These are phyloP conservation scores for Drosophila dives DNA, from an alignment of 2,888 invertebrate species.

Conservation along the genomic window DNA sequence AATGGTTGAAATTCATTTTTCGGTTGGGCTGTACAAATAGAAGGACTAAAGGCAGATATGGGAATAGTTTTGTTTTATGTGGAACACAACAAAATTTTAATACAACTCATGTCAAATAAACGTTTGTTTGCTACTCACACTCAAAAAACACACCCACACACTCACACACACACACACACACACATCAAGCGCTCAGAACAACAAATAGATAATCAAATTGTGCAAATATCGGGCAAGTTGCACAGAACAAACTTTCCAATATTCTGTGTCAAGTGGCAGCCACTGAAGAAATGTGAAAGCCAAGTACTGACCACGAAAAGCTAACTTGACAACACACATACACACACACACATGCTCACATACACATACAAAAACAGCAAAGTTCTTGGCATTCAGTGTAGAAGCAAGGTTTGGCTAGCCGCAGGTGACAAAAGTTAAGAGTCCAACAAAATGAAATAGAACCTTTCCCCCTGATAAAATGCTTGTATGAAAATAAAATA, in stretches of 20 bases:
- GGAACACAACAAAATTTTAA: conserved; percentile 41
- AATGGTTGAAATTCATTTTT: conserved; percentile 54
- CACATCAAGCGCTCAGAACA: conserved; percentile 16
- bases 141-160: neutral
- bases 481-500: neutral
- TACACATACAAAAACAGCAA: conserved; percentile 4
- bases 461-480: conserved; percentile 16
- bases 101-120: conserved; percentile 58
- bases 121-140: conserved; percentile 41
- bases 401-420: conserved; percentile 53
- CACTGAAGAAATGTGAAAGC: conserved; percentile 26
- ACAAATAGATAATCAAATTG: conserved; percentile 71
- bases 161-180: conserved; percentile 12
- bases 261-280: conserved; percentile 45
- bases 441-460: conserved; percentile 25
- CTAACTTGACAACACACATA: conserved; percentile 38
- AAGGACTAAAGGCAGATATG: conserved; percentile 6
- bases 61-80: conserved; percentile 25
- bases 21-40: conserved; percentile 30
- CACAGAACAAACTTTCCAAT: conserved; percentile 59
- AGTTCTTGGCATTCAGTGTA: conserved; percentile 26
- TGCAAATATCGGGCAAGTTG: conserved; percentile 63
- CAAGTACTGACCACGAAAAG: conserved; percentile 51
- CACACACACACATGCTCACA: conserved; percentile 12
- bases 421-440: conserved; percentile 62